Evolutionary conservation across 2,888 invertebrate species (phyloP), one percentile per base, ranked within the genome.

Genomic region (Lochmaea capreae): DNA sequence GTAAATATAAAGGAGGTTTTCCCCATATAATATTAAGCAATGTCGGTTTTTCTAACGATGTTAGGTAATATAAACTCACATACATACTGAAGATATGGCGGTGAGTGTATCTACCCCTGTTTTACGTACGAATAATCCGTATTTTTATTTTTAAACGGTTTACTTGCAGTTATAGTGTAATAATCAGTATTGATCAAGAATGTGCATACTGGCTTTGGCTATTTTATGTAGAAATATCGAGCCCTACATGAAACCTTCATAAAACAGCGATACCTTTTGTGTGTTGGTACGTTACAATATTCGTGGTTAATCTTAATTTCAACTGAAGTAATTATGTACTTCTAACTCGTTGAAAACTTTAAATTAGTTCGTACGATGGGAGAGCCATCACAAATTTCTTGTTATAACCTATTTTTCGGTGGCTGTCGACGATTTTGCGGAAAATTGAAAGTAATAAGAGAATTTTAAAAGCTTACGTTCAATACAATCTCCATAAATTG

Each of bases 341-440:
- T 83, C 79, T 79, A 80, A 82, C 82, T 84, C 81, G 85, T 84
- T 84, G 84, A 84, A 85, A 85, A 85, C 83, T 85, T 85, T 84
- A 84, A 85, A 85, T 85, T 84, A 83, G 84, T 85, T 85, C 84
- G 85, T 83, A 83, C 81, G 83, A 79, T 77, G 79, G 81, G 76
- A 78, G 49, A 59, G 39, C 70, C 42, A 66, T 73, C 39, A 18
- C 70, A 66, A 66, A 65, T 42, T 65, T 22, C 65, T 66, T 16
- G 67, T 67, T 59, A 16, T 46, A 59, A 43, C 67, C 67, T 26
- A 59, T 59, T 57, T 59, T 59, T 22, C 12, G 58, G 16, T 18
- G 11, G 16, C 8, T 54, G 54, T 10, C 10, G 16, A 8, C 18
- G 16, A 9, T 10, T 16, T 16, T 54, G 54, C 9, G 18, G 54